These are phyloP conservation scores for Rhynchophorus ferrugineus DNA, from an alignment of 1,140 invertebrate species.

Conservation along the genomic window DNA sequence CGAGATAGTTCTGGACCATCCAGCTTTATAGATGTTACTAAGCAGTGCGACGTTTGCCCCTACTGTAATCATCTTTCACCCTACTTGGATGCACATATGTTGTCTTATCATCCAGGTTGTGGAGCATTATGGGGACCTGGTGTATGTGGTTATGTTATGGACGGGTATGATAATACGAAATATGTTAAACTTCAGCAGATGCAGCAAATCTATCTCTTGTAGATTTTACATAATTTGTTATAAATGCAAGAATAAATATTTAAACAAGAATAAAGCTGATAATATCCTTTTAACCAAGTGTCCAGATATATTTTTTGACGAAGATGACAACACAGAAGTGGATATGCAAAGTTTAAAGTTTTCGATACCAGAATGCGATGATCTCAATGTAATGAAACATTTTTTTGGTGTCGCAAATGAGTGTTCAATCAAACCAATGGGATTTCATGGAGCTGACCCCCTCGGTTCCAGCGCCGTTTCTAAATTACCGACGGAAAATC, in stretches of 20 bases:
- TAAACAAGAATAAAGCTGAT: slow-evolving; percentile 22
- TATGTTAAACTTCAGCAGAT: not conserved
- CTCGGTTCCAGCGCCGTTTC: slow-evolving; percentile 46
- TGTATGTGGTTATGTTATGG: slow-evolving; percentile 43
- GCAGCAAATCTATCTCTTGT: not conserved
- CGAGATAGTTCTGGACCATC: not conserved
- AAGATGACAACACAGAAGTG: slow-evolving; percentile 32
- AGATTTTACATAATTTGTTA: slow-evolving; percentile 45
- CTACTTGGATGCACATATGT: slow-evolving; percentile 37
- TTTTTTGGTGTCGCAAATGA: slow-evolving; percentile 23
- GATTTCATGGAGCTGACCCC: slow-evolving; percentile 44
- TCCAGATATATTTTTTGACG: slow-evolving; percentile 37
- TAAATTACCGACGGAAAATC: slow-evolving; percentile 29
- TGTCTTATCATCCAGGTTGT: slow-evolving; percentile 45
- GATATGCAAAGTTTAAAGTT: slow-evolving; percentile 31
- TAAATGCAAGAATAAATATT: slow-evolving; percentile 45
- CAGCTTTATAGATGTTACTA: slow-evolving; percentile 14
- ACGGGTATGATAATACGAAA: slow-evolving; percentile 18
- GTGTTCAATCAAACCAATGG: slow-evolving; percentile 41
- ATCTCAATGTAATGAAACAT: slow-evolving; percentile 29
- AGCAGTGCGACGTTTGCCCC: slow-evolving; percentile 30
- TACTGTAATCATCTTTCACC: slow-evolving; percentile 36
- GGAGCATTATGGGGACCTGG: slow-evolving; percentile 38
- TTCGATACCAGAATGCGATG: slow-evolving; percentile 27
- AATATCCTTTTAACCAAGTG: slow-evolving; percentile 26